Evolutionary conservation across 2,888 invertebrate genomes (phyloP).

Genomic region (Cheiracanthium punctorium): DNA sequence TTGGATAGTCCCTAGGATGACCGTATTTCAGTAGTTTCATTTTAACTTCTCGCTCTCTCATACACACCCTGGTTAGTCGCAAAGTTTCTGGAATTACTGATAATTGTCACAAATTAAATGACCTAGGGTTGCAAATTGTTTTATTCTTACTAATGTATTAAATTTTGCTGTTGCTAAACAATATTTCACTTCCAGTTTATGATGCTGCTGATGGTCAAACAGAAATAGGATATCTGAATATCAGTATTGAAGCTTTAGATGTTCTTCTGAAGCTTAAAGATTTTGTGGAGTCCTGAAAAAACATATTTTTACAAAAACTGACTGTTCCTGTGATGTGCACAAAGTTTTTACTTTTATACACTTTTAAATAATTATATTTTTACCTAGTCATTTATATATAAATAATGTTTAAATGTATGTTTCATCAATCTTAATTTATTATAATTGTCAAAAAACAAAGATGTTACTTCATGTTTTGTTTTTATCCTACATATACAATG

Average conservation of each 20-base stretch:
- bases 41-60: too few species aligned
- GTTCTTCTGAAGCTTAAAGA: conserved; percentile 25
- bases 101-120: too few species aligned
- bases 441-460: too few species aligned
- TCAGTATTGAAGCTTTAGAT: conserved; percentile 50
- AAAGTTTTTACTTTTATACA: not conserved
- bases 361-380: not conserved
- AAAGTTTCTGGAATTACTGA: too few species aligned
- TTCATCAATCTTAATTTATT: not conserved
- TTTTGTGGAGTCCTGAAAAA: conserved; percentile 9
- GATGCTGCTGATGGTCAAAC: conserved; percentile 38
- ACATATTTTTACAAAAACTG: not conserved
- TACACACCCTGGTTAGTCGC: too few species aligned
- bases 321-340: not conserved
- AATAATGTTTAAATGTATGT: not conserved
- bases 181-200: conserved; percentile 53
- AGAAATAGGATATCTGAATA: conserved; percentile 44
- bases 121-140: too few species aligned
- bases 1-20: too few species aligned
- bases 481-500: too few species aligned
- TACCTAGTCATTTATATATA: conserved; percentile 16
- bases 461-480: too few species aligned
- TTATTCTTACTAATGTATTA: not conserved
- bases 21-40: too few species aligned
- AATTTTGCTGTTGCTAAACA: not conserved